These are phyloP conservation scores for Neoaliturus tenellus DNA, from an alignment of 2,888 invertebrate genomes.

Conservation along the genomic window DNA sequence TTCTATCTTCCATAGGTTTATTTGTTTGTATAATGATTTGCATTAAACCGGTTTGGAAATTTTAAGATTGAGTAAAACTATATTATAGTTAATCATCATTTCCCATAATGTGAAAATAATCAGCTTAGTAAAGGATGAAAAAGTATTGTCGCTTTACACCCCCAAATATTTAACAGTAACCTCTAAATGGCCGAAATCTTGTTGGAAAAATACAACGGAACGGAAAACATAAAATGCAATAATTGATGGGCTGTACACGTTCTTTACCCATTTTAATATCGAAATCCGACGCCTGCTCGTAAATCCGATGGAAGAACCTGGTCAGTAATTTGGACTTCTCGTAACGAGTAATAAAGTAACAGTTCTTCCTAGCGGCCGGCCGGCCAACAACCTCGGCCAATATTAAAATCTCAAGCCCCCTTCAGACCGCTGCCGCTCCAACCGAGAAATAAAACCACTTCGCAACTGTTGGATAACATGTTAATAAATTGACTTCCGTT, in stretches of 20 bases:
- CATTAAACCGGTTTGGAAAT: no score
- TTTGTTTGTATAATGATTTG: no score
- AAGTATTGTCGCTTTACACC: no score
- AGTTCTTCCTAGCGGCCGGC: not conserved
- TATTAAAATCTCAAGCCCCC: constrained; percentile 46
- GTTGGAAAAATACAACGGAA: not conserved
- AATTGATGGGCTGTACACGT: constrained; percentile 29
- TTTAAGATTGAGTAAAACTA: no score
- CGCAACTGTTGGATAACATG: not conserved
- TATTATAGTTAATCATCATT: no score
- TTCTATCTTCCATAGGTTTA: no score
- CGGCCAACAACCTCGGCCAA: constrained; percentile 42
- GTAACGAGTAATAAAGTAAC: constrained; percentile 37
- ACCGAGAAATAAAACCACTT: not conserved
- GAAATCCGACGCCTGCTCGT: constrained; percentile 20
- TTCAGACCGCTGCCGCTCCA: not conserved
- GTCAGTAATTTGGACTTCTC: not conserved
- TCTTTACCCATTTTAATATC: constrained; percentile 44
- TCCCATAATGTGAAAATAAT: no score
- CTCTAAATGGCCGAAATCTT: not conserved
- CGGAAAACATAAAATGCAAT: constrained; percentile 1
- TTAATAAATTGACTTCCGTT: constrained; percentile 3
- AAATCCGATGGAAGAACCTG: constrained; percentile 3
- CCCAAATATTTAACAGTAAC: no score
- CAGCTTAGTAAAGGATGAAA: no score